Evolutionary conservation across 2,888 invertebrate genomes (phyloP), one percentile per base, ranked within the genome.

Genomic region (Lucinisca nassula): DNA sequence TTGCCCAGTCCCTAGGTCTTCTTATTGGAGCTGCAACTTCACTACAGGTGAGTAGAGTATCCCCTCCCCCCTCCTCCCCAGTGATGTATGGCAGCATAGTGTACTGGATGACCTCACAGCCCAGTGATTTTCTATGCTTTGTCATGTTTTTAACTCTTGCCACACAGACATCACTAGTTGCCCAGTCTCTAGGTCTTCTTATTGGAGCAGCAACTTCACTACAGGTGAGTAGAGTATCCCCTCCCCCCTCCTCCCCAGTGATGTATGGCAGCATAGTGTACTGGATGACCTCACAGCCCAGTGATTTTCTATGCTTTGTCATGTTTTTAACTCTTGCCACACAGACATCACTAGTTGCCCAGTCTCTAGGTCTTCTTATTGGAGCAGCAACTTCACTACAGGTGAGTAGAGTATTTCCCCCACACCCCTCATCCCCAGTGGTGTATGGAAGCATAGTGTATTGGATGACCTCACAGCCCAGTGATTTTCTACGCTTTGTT

Each of bases 81-180:
- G 97, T 98, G 0, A 95, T 97, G 10, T 98, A 98, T 94, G 96
- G 98, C 35, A 97, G 98, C 93, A 98, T 99, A 92, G 98, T 99
- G 17, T 99, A 99, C 97, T 98, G 98, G 97, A 98, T 99, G 97
- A 99, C 99, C 37, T 98, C 98, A 12, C 99, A 99, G 96, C 99
- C 99, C n/a, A 97, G 98, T 97, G 98, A 99, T 95, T 97, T 97
- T 79, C 97, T 98, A 85, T 97, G 99, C 79, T 98, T 98, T 95
- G 97, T 98, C 58, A 98, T 98, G 98, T 98, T 98, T 94, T 97
- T 99, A 89, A 97, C 97, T 0, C 98, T 99, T 21, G 98, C 98
- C 94, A 98, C 98, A 87, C 97, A 98, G 77, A 98, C 98, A 38
- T 98, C 99, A 3, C 97, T 99, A 81, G 99, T 99, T 67, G 98